phyloP scores from a whole-genome alignment of 2,797 vertebrate genomes.

The Limosa lapponica region DNA sequence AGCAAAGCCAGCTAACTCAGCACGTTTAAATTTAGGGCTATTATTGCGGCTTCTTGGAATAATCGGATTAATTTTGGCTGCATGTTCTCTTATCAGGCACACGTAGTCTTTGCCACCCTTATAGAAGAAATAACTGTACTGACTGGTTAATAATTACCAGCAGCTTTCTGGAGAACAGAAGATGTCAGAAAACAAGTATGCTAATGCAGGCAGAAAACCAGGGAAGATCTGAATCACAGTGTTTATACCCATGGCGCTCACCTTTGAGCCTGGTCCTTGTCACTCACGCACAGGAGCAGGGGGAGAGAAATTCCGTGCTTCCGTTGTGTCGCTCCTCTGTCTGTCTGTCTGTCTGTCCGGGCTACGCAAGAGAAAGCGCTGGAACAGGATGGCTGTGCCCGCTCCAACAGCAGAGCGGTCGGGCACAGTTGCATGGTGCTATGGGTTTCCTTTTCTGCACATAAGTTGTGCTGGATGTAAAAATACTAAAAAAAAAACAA shows the following conservation, averaged over 20 bases:
- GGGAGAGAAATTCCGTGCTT: neutral
- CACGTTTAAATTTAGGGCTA: neutral
- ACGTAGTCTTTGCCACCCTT: neutral
- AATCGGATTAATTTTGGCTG: neutral
- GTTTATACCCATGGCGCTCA: neutral
- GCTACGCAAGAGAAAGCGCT: neutral
- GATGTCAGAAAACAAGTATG: neutral
- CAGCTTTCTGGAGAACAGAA: neutral
- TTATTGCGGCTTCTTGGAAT: neutral
- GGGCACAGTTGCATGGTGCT: fast-evolving
- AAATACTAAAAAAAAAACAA: neutral
- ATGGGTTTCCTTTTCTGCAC: neutral
- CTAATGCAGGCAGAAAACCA: neutral
- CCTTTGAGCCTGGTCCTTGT: neutral
- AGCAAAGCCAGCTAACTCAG: neutral
- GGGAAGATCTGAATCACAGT: neutral
- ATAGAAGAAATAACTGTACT: neutral
- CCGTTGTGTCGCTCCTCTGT: fast-evolving
- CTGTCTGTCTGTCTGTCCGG: neutral
- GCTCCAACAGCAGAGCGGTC: neutral
- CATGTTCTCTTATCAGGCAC: neutral
- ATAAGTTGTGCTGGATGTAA: neutral
- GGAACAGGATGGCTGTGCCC: neutral
- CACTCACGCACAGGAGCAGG: neutral
- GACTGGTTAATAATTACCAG: neutral